Conservation (phyloP, 2,113 vertebrate genomes). For the Grantiella picta region DNA sequence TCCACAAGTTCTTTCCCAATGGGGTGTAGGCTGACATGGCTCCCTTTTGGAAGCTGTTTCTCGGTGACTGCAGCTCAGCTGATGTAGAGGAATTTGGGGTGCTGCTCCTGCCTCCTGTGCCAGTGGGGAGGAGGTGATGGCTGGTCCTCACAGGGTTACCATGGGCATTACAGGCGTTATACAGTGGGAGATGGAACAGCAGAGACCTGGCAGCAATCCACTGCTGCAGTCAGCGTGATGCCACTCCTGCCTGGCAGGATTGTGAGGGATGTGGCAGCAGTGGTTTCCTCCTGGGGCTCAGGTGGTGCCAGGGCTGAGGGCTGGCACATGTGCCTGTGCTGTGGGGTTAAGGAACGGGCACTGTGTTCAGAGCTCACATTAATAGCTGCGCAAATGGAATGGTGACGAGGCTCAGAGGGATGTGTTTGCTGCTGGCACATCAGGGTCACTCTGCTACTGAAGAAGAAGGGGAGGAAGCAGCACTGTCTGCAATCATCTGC, state of each 20-base stretch:
- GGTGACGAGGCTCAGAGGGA: background rate
- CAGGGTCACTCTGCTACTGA: background rate
- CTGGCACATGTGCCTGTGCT: background rate
- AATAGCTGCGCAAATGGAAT: background rate
- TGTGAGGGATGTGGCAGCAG: background rate
- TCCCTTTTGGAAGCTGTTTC: background rate
- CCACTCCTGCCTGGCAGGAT: background rate
- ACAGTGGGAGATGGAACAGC: background rate
- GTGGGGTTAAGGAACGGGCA: background rate
- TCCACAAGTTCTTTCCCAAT: background rate
- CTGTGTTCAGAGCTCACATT: background rate
- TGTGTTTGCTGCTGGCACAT: background rate
- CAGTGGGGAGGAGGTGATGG: rapidly evolving
- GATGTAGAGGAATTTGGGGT: background rate
- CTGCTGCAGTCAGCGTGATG: rapidly evolving
- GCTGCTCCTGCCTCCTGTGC: background rate
- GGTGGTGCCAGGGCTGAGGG: background rate
- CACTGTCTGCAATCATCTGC: background rate
- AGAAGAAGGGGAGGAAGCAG: background rate
- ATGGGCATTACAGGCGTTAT: rapidly evolving
- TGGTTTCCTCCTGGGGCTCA: background rate
- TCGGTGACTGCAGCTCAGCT: rapidly evolving
- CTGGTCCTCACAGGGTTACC: rapidly evolving
- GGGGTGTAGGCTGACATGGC: background rate
- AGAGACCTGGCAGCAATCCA: background rate